Percentiles rank a stretch among this genome's conserved stretches.
These are phyloP conservation scores for Mus pahari DNA, from an alignment of 2,113 vertebrate species.

Conservation along the genomic window DNA sequence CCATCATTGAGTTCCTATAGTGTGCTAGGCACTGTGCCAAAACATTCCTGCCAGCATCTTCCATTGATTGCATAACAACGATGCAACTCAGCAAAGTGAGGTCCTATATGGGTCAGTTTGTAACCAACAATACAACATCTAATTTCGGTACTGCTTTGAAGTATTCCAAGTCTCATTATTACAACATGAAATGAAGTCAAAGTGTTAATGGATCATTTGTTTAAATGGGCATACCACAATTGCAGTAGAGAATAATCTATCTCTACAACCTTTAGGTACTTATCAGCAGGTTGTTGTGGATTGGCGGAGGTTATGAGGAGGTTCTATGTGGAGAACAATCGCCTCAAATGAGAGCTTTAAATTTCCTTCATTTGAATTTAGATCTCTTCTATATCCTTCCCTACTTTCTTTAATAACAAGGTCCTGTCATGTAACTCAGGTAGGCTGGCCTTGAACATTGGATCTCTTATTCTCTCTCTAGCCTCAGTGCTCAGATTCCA, in stretches of 20 bases:
- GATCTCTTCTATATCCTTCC: background rate
- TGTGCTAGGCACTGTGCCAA: constrained; percentile 13
- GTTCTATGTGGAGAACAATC: background rate
- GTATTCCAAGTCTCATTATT: constrained; percentile 4
- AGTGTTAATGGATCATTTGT: background rate
- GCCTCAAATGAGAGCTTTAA: background rate
- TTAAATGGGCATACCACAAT: background rate
- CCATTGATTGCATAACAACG: background rate
- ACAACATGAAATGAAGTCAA: background rate
- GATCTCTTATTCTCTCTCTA: background rate
- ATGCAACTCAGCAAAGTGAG: background rate
- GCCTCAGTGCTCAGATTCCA: background rate
- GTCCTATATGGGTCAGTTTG: background rate
- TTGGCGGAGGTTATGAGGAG: background rate
- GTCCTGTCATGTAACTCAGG: background rate
- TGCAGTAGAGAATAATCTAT: constrained; percentile 28
- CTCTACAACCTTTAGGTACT: background rate
- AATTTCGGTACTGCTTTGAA: constrained; percentile 17
- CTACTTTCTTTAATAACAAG: background rate
- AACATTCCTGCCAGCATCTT: background rate
- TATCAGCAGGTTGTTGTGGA: background rate
- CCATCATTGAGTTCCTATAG: background rate
- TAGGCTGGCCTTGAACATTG: background rate
- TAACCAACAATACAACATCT: constrained; percentile 9
- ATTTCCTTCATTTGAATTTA: constrained; percentile 37